Conservation (phyloP, 2,113 vertebrate species). For the Catagonus wagneri region DNA sequence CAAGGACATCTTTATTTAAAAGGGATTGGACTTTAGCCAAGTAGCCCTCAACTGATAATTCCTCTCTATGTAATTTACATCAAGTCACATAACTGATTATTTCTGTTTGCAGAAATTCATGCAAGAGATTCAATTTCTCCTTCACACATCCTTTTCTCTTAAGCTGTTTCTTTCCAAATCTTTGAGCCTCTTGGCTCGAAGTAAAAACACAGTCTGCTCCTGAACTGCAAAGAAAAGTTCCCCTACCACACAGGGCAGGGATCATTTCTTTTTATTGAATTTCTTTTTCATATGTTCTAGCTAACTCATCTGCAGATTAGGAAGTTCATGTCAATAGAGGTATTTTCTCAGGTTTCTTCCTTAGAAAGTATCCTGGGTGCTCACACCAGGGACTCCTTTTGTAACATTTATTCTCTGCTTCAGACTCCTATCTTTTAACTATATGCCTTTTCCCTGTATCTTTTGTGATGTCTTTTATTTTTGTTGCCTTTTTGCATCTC, state of each 20-base stretch:
- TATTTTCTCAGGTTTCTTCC: constrained; percentile 1
- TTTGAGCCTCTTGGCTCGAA: constrained; percentile 88
- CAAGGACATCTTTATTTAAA: constrained; percentile 88
- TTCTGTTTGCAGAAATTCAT: constrained; percentile 92
- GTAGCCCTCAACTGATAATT: constrained; percentile 94
- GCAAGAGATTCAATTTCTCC: constrained; percentile 93
- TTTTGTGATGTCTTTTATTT: constrained; percentile 2
- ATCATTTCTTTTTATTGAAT: neutral
- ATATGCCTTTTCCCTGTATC: rapidly evolving
- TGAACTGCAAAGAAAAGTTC: neutral
- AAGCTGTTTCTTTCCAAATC: constrained; percentile 90
- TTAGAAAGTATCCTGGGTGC: neutral
- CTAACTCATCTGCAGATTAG: neutral
- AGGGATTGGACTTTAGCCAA: constrained; percentile 94
- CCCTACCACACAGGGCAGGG: neutral
- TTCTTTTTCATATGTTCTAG: constrained; percentile 2
- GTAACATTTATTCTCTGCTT: neutral
- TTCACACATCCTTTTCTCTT: constrained; percentile 93
- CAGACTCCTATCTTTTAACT: neutral
- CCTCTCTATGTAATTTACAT: constrained; percentile 90
- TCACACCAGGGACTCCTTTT: neutral
- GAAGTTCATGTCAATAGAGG: neutral
- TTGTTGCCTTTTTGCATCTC: neutral
- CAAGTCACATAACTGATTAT: constrained; percentile 89
- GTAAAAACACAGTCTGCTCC: neutral